Evolutionary conservation across 2,888 invertebrate genomes (phyloP).

Genomic region (Diplazon laetatorius): DNA sequence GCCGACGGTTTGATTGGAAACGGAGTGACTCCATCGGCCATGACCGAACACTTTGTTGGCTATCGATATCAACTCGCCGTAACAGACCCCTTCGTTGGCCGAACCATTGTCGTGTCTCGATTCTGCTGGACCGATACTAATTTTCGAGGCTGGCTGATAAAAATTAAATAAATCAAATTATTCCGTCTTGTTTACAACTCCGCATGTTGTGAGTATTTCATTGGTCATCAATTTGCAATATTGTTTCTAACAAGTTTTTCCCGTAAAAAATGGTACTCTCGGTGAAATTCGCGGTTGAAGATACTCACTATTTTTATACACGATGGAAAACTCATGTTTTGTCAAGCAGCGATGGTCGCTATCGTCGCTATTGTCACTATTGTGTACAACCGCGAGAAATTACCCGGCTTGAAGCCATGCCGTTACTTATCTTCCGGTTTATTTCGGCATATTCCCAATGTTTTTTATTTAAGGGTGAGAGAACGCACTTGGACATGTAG

Average conservation of each 20-base stretch:
- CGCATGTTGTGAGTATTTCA: too few species aligned
- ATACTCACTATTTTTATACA: constrained; percentile 63
- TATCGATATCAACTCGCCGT: constrained; percentile 67
- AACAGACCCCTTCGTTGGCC: constrained; percentile 41
- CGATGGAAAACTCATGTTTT: constrained; percentile 61
- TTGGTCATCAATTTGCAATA: neutral
- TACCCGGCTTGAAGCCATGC: too few species aligned
- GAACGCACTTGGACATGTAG: too few species aligned
- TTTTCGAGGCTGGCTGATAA: constrained; percentile 52
- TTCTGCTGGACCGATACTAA: constrained; percentile 18
- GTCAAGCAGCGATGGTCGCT: neutral
- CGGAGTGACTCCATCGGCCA: constrained; percentile 70
- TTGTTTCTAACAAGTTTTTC: neutral
- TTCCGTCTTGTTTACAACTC: neutral
- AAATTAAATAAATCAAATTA: neutral
- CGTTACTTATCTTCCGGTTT: too few species aligned
- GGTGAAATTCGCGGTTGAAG: constrained; percentile 59
- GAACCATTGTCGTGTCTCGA: neutral
- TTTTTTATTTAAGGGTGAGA: too few species aligned
- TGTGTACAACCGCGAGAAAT: too few species aligned
- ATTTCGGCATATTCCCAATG: too few species aligned
- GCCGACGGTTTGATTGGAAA: constrained; percentile 72
- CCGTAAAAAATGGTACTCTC: neutral
- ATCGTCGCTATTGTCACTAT: too few species aligned
- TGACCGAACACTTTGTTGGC: constrained; percentile 70